phyloP scores from a whole-genome alignment of 2,888 invertebrate species.

The Electrophaes corylata region DNA sequence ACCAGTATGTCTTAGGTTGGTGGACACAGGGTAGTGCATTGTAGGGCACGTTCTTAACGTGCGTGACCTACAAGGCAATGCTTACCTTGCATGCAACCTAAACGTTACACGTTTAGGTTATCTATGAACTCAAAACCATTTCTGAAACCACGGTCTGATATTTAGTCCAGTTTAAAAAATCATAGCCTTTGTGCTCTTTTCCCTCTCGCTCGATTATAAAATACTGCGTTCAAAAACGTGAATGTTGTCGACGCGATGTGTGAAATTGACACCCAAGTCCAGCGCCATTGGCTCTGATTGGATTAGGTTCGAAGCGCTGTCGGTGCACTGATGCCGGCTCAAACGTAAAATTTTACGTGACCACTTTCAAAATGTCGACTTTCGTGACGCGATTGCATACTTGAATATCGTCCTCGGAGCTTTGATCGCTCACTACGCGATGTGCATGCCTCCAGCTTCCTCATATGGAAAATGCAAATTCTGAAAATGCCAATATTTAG shows the following conservation, averaged over 20 bases:
- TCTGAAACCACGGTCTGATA: not conserved
- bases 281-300: conserved; percentile 77
- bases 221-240: conserved; percentile 26
- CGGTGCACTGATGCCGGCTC: conserved; percentile 70
- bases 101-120: too few species aligned
- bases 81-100: too few species aligned
- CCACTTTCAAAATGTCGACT: conserved; percentile 77
- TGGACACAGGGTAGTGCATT: too few species aligned
- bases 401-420: conserved; percentile 57
- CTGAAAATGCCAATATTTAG: too few species aligned
- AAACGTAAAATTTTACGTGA: conserved; percentile 84
- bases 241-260: conserved; percentile 52
- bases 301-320: conserved; percentile 78
- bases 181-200: not conserved
- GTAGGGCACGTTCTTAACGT: too few species aligned
- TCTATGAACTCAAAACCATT: not conserved
- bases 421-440: conserved; percentile 64
- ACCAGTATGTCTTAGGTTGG: too few species aligned
- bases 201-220: conserved; percentile 20
- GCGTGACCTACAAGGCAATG: too few species aligned
- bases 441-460: too few species aligned
- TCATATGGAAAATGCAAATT: too few species aligned
- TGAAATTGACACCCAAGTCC: conserved; percentile 76
- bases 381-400: conserved; percentile 72
- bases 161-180: not conserved